Base-by-base conservation (phyloP, 2,797 vertebrate species). In the Antrozous pallidus region DNA sequence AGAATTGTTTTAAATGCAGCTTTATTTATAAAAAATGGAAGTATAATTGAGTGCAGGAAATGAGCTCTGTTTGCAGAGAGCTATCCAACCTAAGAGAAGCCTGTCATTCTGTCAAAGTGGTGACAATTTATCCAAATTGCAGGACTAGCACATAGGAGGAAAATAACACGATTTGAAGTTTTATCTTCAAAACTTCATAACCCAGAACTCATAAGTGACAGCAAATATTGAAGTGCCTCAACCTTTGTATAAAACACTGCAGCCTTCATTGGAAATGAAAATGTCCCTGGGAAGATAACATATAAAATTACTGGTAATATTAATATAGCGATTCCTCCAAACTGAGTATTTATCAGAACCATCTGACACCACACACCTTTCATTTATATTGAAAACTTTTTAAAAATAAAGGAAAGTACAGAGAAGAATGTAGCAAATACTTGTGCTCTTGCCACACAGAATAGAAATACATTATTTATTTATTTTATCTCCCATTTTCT, bases 11-110 rank as follows among this genome's bases (percentile, higher is more conserved):
- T 56, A 89, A 95, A 51, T 65, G 56, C 11, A 70, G 28, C 54
- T 86, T 81, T 93, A 84, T 88, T 91, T 90, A 82, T 90, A 85
- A 88, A 85, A 63, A 84, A 85, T 67, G 45, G 82, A 88, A 92
- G 77, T 42, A 69, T 63, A 56, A 79, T 28, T 78, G 47, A 93
- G 54, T 47, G 54, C n/a, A 33, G 17, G n/a, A 81, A 69, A 40
- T 78, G 73, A 71, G 28, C 54, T 74, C 74, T 83, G 42, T 63
- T 81, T 36, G 67, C 31, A n/a, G n/a, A n/a, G 74, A 83, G n/a
- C 65, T 73, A 16, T 87, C 31, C 38, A 38, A 65, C 18, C 51
- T 74, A 61, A 91, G n/a, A n/a, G 63, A 73, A 93, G 36, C 17
- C 45, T 40, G 33, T 86, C 47, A 7, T 90, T 70, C 73, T 56